Evolutionary conservation across 2,888 invertebrate genomes (phyloP).

Genomic region (Ditula angustiorana): DNA sequence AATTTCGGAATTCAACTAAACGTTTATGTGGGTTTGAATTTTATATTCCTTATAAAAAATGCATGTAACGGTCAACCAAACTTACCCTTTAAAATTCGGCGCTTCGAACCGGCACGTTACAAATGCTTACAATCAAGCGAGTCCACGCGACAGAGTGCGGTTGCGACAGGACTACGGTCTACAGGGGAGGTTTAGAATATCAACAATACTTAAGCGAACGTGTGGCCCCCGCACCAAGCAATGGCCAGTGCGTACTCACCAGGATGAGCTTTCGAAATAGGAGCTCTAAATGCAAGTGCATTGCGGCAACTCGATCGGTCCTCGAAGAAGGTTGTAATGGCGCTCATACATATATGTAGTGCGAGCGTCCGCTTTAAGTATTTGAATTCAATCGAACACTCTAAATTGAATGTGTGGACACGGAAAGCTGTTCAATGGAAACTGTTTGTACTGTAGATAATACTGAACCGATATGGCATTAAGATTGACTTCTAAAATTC

Average conservation of each 20-base stretch:
- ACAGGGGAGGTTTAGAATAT: constrained; percentile 77
- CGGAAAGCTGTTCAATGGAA: constrained; percentile 13
- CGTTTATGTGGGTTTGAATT: too few species aligned
- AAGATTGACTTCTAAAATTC: not conserved
- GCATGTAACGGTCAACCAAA: too few species aligned
- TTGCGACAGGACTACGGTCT: constrained; percentile 61
- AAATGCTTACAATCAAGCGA: constrained; percentile 73
- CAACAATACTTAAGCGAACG: constrained; percentile 75
- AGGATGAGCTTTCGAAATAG: constrained; percentile 76
- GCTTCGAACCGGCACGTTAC: constrained; percentile 53
- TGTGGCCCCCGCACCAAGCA: constrained; percentile 59
- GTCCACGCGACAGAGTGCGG: constrained; percentile 74
- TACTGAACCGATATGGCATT: not conserved
- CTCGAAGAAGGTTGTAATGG: constrained; percentile 52
- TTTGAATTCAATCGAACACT: constrained; percentile 38
- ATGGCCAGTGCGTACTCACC: constrained; percentile 69
- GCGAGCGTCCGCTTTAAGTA: constrained; percentile 20
- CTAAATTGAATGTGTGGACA: constrained; percentile 34
- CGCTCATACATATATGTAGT: constrained; percentile 39
- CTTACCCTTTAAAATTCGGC: constrained; percentile 10
- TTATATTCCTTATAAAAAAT: too few species aligned
- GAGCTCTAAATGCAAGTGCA: constrained; percentile 63
- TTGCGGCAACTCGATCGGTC: constrained; percentile 61
- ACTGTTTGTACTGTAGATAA: constrained; percentile 21
- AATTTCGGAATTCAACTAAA: too few species aligned